Conservation (phyloP, 1,140 invertebrate species). For the Drosophila trapezifrons region DNA sequence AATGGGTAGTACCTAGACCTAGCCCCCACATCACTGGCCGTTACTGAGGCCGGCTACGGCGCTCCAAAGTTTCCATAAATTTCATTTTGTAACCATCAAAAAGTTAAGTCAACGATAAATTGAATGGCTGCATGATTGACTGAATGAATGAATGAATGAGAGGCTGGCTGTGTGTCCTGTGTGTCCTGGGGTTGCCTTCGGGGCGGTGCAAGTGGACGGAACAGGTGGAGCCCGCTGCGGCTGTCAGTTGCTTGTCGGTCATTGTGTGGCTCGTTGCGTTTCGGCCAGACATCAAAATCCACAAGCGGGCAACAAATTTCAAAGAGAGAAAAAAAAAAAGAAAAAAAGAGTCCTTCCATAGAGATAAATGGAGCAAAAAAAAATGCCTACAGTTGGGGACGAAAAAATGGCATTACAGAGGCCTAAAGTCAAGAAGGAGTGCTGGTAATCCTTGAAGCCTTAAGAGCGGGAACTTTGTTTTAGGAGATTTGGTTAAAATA, state of each 20-base stretch:
- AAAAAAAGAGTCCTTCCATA: not conserved
- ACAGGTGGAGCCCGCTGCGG: not conserved
- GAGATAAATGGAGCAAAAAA: constrained; percentile 31
- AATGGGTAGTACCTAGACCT: not conserved
- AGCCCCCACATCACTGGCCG: constrained; percentile 1
- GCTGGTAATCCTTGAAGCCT: not conserved
- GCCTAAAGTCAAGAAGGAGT: not conserved
- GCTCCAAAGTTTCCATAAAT: constrained; percentile 65
- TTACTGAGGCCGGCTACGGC: no score
- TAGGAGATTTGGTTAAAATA: not conserved
- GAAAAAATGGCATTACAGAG: not conserved
- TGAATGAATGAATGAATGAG: constrained; percentile 59
- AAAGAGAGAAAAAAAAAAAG: constrained; percentile 8
- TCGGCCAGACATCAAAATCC: constrained; percentile 57
- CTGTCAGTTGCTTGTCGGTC: constrained; percentile 60
- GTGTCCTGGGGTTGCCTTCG: not conserved
- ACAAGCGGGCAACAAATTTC: constrained; percentile 10
- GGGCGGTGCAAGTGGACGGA: not conserved
- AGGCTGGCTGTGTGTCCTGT: constrained; percentile 7
- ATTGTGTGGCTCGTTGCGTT: constrained; percentile 65
- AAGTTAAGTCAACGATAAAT: constrained; percentile 81
- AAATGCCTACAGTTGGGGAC: not conserved
- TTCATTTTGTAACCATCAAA: constrained; percentile 81
- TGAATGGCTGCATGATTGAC: constrained; percentile 76
- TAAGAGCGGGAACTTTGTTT: no score